Percentiles rank a stretch among this genome's conserved stretches.
These are phyloP conservation scores for Piprites chloris DNA, from an alignment of 2,113 vertebrate genomes.

Conservation along the genomic window DNA sequence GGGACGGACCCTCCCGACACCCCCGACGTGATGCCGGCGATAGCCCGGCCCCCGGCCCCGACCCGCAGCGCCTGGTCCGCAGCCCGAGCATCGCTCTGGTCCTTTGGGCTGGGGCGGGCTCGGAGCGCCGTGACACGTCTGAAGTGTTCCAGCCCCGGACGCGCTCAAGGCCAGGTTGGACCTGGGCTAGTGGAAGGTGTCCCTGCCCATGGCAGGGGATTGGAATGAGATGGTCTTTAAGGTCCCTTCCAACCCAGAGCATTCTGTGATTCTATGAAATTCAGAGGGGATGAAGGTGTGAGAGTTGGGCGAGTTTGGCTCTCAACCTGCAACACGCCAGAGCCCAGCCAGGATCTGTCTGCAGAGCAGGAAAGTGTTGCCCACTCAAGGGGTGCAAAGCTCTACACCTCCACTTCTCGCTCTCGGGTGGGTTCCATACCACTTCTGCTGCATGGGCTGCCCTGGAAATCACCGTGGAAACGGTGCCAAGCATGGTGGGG, in stretches of 20 bases:
- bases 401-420: background rate
- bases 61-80: background rate
- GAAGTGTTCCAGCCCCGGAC: background rate
- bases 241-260: background rate
- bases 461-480: background rate
- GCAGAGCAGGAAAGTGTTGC: background rate
- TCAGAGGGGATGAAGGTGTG: background rate
- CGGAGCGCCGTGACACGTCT: background rate
- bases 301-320: background rate
- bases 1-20: background rate
- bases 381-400: background rate
- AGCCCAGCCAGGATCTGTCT: background rate
- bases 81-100: background rate
- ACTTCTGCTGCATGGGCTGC: background rate
- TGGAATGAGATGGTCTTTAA: background rate
- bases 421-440: background rate
- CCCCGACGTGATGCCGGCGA: background rate
- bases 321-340: background rate
- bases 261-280: background rate
- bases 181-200: background rate
- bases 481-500: fast-evolving
- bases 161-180: background rate
- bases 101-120: background rate
- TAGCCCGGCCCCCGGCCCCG: background rate
- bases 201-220: background rate